Evolutionary conservation across 2,888 invertebrate genomes (phyloP), one percentile per base, ranked within the genome.

Genomic region (Tipula confusa): DNA sequence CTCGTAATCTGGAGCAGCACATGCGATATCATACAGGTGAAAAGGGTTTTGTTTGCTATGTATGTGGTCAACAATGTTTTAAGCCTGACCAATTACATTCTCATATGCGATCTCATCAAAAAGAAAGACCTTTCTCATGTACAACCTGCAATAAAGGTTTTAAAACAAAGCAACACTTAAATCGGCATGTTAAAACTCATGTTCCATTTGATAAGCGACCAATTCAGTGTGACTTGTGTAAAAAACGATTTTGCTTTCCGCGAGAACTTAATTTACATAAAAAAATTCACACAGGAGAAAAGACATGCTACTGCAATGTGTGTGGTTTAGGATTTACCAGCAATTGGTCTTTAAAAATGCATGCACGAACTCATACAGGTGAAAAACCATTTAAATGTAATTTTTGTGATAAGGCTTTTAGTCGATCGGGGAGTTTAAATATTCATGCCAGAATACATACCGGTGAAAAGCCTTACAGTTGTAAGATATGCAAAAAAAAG

Each of bases 341-440:
- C 9, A 82, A 33, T 18, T 18, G 18, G 29, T 29, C 31, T 4
- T 11, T 82, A 7, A 82, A 82, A 33, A 33, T 33, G 18, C 82
- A 82, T 33, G 33, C 18, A 18, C 82, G 82, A 18, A 82, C 33
- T 18, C 82, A 82, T 82, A 82, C 82, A 15, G 82, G 82, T 2
- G 82, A 82, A 18, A 82, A 18, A 18, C 82, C 82, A 0, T 82
- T 33, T 18, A 6, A 36, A 82, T 82, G 82, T 18, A 2, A 33
- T 9, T 33, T 18, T 18, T 82, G 82, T 33, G 29, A 29, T 82
- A 29, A 33, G 13, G 31, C 29, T 18, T 82, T 82, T 29, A 82
- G 33, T 82, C 18, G 31, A 9, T 33, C 31, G 1, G 82, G 82
- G 1, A 33, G 82, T 33, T 82, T 82, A 36, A 33, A 31, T 9